phyloP scores from a whole-genome alignment of 2,888 invertebrate species.

The Callimorpha dominula region DNA sequence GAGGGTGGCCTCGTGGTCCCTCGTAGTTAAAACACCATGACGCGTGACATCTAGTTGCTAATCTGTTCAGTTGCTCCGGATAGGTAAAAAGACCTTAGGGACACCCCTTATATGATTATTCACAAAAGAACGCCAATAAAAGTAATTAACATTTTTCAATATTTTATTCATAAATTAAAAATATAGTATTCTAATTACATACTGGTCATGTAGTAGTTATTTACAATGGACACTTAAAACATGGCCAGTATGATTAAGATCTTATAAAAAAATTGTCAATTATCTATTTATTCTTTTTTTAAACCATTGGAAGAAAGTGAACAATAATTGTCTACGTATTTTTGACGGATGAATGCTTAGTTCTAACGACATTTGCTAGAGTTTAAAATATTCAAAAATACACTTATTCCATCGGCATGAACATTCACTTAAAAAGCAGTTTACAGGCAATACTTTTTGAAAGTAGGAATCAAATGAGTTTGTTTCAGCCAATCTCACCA shows the following conservation, averaged over 20 bases:
- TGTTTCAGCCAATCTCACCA: background rate
- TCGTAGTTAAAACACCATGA: no score
- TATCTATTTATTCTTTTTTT: slow-evolving; percentile 17
- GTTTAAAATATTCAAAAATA: background rate
- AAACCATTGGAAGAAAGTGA: slow-evolving; percentile 12
- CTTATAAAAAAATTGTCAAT: slow-evolving; percentile 37
- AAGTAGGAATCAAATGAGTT: background rate
- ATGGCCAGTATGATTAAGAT: slow-evolving; percentile 35
- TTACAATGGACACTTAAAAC: slow-evolving; percentile 41
- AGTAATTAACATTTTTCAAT: slow-evolving; percentile 24
- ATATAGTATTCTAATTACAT: slow-evolving; percentile 41
- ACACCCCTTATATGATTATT: no score
- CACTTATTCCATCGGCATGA: background rate
- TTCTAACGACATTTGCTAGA: background rate
- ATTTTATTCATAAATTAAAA: slow-evolving; percentile 44
- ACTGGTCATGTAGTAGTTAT: slow-evolving; percentile 45
- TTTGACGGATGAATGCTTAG: slow-evolving; percentile 3
- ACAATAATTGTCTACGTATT: background rate
- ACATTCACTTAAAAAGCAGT: no score
- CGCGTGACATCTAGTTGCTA: no score
- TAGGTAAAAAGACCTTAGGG: no score
- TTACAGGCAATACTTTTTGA: no score
- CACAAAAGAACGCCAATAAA: slow-evolving; percentile 1
- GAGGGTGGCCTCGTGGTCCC: no score
- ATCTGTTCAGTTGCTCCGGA: no score